Evolutionary conservation across 2,888 invertebrate genomes (phyloP).

Genomic region (Papilio demoleus): DNA sequence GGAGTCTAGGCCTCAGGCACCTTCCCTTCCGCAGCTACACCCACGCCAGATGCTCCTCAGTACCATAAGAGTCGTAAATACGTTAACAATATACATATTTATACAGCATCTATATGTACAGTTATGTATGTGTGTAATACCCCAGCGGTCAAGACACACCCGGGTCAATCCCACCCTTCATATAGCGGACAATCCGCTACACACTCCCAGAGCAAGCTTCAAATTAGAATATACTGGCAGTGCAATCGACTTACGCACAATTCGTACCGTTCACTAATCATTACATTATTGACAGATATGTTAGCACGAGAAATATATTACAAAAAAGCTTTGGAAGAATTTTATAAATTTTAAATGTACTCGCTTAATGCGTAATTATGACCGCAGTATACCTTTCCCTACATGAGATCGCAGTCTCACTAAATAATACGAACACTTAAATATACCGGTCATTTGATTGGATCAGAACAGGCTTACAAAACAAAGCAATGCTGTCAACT

Average conservation of each 20-base stretch:
- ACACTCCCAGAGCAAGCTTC: conserved; percentile 62
- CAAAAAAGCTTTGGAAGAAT: conserved; percentile 58
- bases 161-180: not conserved
- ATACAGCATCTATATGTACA: conserved; percentile 83
- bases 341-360: conserved; percentile 49
- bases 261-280: conserved; percentile 52
- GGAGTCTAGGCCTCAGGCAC: conserved; percentile 20
- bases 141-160: not conserved
- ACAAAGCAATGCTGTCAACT: conserved; percentile 1
- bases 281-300: conserved; percentile 65
- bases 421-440: conserved; percentile 19
- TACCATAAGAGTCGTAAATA: conserved; percentile 67
- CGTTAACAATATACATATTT: conserved; percentile 75
- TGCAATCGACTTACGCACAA: conserved; percentile 71
- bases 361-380: conserved; percentile 15
- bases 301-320: conserved; percentile 66
- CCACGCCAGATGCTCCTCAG: conserved; percentile 67
- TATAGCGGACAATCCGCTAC: conserved; percentile 30
- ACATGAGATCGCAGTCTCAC: conserved; percentile 7
- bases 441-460: conserved; percentile 28
- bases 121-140: conserved; percentile 63
- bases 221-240: conserved; percentile 69
- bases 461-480: not conserved
- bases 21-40: conserved; percentile 17
- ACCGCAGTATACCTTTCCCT: conserved; percentile 13